Conservation (phyloP, 1,140 invertebrate species). For the Polyergus mexicanus region DNA sequence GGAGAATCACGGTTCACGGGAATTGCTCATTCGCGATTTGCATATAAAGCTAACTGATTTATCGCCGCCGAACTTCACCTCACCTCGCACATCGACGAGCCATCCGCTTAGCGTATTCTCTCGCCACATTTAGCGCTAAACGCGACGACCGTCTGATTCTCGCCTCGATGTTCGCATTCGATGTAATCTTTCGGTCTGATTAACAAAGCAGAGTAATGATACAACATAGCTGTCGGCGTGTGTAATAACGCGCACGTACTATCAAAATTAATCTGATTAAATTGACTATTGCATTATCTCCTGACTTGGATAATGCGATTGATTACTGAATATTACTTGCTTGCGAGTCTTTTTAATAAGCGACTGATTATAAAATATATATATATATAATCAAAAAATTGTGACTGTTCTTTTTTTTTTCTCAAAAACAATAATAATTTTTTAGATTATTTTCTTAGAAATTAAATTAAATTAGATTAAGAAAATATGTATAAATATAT, state of each 20-base stretch:
- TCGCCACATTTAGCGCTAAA: constrained; percentile 54
- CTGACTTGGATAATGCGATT: not conserved
- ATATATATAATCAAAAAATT: too few species aligned
- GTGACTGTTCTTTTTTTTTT: too few species aligned
- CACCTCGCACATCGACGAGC: not conserved
- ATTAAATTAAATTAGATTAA: too few species aligned
- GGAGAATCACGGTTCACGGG: constrained; percentile 57
- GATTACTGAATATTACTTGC: too few species aligned
- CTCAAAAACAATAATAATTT: too few species aligned
- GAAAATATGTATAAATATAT: too few species aligned
- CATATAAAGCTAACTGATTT: constrained; percentile 69
- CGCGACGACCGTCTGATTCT: constrained; percentile 54
- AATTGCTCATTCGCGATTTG: constrained; percentile 70
- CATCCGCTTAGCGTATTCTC: constrained; percentile 41
- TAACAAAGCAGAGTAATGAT: constrained; percentile 54
- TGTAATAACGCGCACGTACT: not conserved
- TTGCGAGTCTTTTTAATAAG: not conserved
- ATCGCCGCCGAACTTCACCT: constrained; percentile 40
- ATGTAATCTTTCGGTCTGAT: constrained; percentile 53
- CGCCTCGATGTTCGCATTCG: constrained; percentile 41
- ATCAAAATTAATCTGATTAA: constrained; percentile 8
- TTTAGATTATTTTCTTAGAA: too few species aligned
- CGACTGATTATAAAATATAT: not conserved
- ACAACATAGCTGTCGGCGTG: not conserved
- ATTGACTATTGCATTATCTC: not conserved